Conservation (phyloP, 2,113 vertebrate genomes). For the Leptosomus discolor region DNA sequence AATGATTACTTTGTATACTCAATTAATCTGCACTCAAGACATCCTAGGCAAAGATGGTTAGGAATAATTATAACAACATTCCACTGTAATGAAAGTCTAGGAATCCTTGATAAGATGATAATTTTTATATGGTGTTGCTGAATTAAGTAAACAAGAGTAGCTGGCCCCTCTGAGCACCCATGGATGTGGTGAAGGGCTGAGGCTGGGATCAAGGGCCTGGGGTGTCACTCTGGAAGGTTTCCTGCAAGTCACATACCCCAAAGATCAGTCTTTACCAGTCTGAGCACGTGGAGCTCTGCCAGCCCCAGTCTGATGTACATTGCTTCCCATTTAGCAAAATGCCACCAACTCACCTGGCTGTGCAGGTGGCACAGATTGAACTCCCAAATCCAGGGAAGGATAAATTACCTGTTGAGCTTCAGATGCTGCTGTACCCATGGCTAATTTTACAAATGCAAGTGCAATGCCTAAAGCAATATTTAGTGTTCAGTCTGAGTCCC, state of each 20-base stretch:
- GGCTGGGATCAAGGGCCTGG: neutral
- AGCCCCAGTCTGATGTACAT: fast-evolving
- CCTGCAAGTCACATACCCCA: neutral
- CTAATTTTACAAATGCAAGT: neutral
- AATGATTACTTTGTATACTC: neutral
- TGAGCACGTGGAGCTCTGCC: neutral
- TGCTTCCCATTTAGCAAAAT: neutral
- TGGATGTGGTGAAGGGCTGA: fast-evolving
- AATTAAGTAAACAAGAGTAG: neutral
- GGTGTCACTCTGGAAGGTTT: no score
- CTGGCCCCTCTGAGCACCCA: neutral
- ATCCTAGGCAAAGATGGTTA: neutral
- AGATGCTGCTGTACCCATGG: neutral
- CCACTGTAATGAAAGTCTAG: neutral
- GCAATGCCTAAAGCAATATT: neutral
- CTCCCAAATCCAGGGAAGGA: neutral
- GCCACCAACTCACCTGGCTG: neutral
- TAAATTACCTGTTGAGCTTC: neutral
- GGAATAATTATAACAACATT: neutral
- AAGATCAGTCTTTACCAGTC: neutral
- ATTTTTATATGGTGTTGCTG: neutral
- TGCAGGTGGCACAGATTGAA: neutral
- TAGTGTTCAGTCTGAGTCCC: neutral
- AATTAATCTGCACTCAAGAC: neutral
- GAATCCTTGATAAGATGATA: neutral